Evolutionary conservation across 2,113 vertebrate species (phyloP), one percentile per base, ranked within the genome.

Genomic region (Erinaceus europaeus): DNA sequence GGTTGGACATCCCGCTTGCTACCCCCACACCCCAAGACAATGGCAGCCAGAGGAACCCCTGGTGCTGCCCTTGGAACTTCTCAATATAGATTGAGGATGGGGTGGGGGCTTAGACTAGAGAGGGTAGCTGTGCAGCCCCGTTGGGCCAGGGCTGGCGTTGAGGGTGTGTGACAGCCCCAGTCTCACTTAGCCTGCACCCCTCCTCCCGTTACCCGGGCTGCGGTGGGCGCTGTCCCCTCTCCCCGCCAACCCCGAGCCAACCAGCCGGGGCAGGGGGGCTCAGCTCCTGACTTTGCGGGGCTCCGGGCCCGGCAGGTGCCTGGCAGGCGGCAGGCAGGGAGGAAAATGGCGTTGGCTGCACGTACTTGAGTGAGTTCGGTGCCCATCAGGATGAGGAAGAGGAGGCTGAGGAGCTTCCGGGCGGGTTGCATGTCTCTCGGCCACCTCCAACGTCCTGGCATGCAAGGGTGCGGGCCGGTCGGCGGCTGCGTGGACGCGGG

Each of bases 361-460:
- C 98, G 98, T 99, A 99, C 99, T 98, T 99, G 98, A 90, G 98
- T 99, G 97, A 99, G 98, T 98, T 99, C 98, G 95, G 98, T 98
- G 98, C 98, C 98, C 98, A 99, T 98, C 96, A 99, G 97, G 97
- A 98, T 96, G 97, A 99, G 98, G 95, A 99, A 95, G 96, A 98
- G 96, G 94, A 99, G 98, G 97, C 98, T 97, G 94, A 98, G 96
- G 94, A 99, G 98, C 98, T 98, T 98, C 98, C 97, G 98, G 97
- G 98, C 97, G 94, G 98, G 98, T 95, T 96, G 98, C 99, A 99
- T 99, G 96, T 98, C 98, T 98, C 93, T 97, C 94, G 86, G 93
- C 96, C 97, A 77, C 97, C 89, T 94, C 97, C 96, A 96, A 94
- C 97, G 97, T 96, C 97, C 98, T 97, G 96, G 98, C 98, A 96